Evolutionary conservation across 2,888 invertebrate species (phyloP).

Genomic region (Aproaerema taeniolella): DNA sequence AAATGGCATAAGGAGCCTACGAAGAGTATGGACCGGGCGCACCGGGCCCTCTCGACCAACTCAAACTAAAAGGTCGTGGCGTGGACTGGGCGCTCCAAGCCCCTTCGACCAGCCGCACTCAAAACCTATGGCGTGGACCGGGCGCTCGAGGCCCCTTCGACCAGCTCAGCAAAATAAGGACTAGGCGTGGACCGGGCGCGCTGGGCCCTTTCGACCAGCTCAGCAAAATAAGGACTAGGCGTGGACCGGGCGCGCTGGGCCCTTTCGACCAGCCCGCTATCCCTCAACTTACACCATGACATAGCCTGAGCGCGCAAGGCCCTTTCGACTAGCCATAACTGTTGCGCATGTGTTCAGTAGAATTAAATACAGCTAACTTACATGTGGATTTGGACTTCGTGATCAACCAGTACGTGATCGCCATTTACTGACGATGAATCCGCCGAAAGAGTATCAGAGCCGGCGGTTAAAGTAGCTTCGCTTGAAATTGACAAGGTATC

Average conservation of each 20-base stretch:
- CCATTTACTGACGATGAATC: background rate
- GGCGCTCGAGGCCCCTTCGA: background rate
- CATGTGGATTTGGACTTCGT: conserved; percentile 1
- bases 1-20: no score
- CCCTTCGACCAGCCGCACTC: background rate
- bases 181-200: background rate
- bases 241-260: background rate
- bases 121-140: background rate
- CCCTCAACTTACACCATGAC: background rate
- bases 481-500: background rate
- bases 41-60: background rate
- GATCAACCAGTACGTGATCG: background rate
- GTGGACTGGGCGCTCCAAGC: background rate
- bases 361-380: no score
- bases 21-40: background rate
- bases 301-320: no score
- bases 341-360: no score
- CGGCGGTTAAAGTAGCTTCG: background rate
- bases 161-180: background rate
- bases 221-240: background rate
- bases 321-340: no score
- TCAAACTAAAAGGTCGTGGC: background rate
- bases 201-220: background rate
- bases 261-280: background rate
- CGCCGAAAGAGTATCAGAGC: background rate